Conservation (phyloP, 2,888 invertebrate genomes). For the Tachystola acroxantha region DNA sequence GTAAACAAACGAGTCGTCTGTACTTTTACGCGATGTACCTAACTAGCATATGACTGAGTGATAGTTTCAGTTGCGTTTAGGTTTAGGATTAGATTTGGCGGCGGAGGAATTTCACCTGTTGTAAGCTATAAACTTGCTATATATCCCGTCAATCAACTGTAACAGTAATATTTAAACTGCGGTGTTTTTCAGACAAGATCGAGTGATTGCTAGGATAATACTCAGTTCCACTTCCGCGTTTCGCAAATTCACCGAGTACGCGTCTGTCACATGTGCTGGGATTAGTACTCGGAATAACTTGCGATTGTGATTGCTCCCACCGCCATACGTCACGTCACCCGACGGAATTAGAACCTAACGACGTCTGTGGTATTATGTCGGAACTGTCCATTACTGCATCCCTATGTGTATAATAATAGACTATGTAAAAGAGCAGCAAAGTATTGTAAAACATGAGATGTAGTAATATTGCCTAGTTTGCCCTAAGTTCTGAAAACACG, state of each 20-base stretch:
- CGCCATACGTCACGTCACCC: conserved; percentile 65
- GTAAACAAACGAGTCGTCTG: too few species aligned
- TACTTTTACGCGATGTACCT: too few species aligned
- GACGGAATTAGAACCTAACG: conserved; percentile 60
- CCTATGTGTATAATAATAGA: not conserved
- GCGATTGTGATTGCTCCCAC: conserved; percentile 61
- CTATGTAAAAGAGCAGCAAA: not conserved
- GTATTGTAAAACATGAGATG: not conserved
- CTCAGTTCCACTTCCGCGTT: conserved; percentile 43
- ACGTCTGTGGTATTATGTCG: conserved; percentile 32
- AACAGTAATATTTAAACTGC: too few species aligned
- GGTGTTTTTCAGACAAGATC: too few species aligned
- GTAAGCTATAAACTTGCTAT: too few species aligned
- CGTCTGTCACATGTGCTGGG: conserved; percentile 52
- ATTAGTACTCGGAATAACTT: conserved; percentile 69
- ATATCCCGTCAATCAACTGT: too few species aligned
- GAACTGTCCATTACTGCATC: not conserved
- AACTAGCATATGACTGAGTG: too few species aligned
- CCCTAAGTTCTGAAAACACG: too few species aligned
- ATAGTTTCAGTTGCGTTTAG: too few species aligned
- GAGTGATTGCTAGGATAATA: not conserved
- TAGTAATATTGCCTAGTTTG: too few species aligned
- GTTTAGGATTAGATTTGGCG: too few species aligned
- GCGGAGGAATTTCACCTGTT: too few species aligned
- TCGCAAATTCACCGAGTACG: conserved; percentile 49